Base-by-base conservation (phyloP, 2,797 vertebrate genomes). In the Apogon talboti region DNA sequence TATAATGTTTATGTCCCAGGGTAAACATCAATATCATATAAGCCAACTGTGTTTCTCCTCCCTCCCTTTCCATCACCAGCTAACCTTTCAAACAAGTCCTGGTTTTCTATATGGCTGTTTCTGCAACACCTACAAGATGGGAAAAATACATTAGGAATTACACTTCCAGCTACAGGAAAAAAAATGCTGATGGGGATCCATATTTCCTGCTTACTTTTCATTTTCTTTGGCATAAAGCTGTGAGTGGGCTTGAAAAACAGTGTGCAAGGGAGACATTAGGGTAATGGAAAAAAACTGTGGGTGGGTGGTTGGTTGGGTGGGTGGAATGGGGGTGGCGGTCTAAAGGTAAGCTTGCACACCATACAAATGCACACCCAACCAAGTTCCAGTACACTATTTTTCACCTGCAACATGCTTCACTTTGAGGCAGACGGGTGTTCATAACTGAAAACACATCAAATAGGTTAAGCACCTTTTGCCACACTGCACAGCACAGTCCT, bases 81-180 rank as follows among this genome's bases (percentile, higher is more conserved):
- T 91, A 90, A 91, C 88, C 88, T 90, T 92, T 91, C 76, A 74
- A 82, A 81, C 59, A 87, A 74, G 81, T 66, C 48, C 70, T 30
- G 28, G 11, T 28, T 35, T 35, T 75, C 66, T 73, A 73, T 75
- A 46, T 85, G 82, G 76, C 80, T 59, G 62, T 81, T 87, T 79
- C 81, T 88, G 73, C 81, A 76, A 81, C 84, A 81, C 65, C 57
- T 58, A 60, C 62, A 63, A 79, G 60, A 81, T 49, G 82, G 77
- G 63, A 82, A 75, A 89, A 85, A 88, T 69, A 78, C 76, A 85
- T 79, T 80, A 85, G 66, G 79, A 84, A 76, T 69, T 69, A 83
- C 66, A 83, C 78, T 73, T 71, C 51, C 59, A 81, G 62, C 86
- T 73, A 76, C 58, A 71, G 1, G 24, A 28, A 6, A 63, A 51